These are phyloP conservation scores for Minunthozetes semirufus DNA, from an alignment of 2,888 invertebrate species.

Conservation along the genomic window DNA sequence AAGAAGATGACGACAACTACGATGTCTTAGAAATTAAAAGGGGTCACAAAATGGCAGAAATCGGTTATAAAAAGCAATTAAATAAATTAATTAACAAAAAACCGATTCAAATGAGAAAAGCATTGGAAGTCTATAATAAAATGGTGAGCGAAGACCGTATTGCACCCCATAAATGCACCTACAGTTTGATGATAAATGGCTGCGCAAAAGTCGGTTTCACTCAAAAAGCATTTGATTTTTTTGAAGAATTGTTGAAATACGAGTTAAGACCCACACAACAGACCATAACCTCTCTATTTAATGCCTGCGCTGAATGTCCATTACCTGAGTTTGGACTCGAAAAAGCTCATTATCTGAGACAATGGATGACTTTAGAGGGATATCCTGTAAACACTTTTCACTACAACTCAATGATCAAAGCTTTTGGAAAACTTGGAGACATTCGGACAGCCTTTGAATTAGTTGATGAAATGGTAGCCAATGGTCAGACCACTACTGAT, in stretches of 20 bases:
- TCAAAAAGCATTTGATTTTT: conserved; percentile 75
- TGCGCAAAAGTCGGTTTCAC: conserved; percentile 77
- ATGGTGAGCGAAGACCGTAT: conserved; percentile 67
- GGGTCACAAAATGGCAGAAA: background rate
- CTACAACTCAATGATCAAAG: conserved; percentile 84
- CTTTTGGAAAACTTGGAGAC: conserved; percentile 76
- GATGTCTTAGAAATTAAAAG: conserved; percentile 33
- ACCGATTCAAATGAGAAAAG: conserved; percentile 55
- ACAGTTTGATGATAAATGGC: conserved; percentile 71
- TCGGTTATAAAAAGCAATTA: conserved; percentile 29
- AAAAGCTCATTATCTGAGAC: conserved; percentile 60
- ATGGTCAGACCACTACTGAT: conserved; percentile 51
- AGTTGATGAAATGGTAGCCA: conserved; percentile 69
- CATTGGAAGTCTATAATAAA: conserved; percentile 67
- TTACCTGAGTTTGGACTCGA: conserved; percentile 59
- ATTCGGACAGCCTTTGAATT: conserved; percentile 67
- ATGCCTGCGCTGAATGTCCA: conserved; percentile 76
- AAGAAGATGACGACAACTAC: conserved; percentile 37
- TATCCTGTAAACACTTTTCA: conserved; percentile 62
- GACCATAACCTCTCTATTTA: conserved; percentile 76
- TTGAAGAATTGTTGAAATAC: conserved; percentile 52
- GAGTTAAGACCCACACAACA: conserved; percentile 59
- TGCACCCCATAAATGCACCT: conserved; percentile 66
- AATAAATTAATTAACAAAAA: conserved; percentile 18
- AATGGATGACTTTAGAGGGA: conserved; percentile 63